A percentile compares a stretch with the other conserved stretches of the same genome.
Evolutionary conservation across 2,113 vertebrate species (phyloP).

Genomic region (Ardeotis arabs): DNA sequence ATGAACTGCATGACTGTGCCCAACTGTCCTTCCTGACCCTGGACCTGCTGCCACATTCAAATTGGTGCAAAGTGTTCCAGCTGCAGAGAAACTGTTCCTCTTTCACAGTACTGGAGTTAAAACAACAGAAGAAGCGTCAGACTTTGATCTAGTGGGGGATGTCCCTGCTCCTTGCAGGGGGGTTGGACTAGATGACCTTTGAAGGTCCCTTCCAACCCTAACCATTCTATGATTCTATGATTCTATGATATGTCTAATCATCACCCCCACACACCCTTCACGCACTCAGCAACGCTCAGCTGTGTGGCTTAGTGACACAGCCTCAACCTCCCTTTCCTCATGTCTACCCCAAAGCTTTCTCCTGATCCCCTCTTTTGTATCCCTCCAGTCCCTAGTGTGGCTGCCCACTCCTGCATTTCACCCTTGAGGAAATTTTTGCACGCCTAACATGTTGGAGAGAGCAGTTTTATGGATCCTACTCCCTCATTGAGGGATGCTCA

Average conservation of each 20-base stretch:
- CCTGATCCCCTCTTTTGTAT: background rate
- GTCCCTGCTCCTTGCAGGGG: too few relatives aligned
- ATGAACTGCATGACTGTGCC: background rate
- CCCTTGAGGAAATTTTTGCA: background rate
- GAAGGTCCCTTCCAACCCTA: too few relatives aligned
- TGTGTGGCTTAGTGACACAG: background rate
- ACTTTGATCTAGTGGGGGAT: background rate
- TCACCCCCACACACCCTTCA: background rate
- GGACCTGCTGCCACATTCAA: background rate
- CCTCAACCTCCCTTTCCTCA: background rate
- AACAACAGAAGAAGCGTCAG: background rate
- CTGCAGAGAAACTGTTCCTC: background rate
- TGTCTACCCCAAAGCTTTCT: background rate
- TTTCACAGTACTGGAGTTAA: background rate
- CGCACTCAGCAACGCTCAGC: too few relatives aligned
- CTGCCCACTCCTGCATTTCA: background rate
- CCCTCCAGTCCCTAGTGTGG: rapidly evolving
- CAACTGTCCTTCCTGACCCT: background rate
- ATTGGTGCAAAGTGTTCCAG: background rate
- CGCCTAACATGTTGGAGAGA: background rate
- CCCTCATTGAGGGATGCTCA: background rate
- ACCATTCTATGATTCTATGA: too few relatives aligned
- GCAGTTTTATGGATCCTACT: background rate
- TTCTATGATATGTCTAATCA: background rate
- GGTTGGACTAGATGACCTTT: too few relatives aligned